These are phyloP conservation scores for Luperina nickerlii DNA, from an alignment of 2,888 invertebrate genomes.

Conservation along the genomic window DNA sequence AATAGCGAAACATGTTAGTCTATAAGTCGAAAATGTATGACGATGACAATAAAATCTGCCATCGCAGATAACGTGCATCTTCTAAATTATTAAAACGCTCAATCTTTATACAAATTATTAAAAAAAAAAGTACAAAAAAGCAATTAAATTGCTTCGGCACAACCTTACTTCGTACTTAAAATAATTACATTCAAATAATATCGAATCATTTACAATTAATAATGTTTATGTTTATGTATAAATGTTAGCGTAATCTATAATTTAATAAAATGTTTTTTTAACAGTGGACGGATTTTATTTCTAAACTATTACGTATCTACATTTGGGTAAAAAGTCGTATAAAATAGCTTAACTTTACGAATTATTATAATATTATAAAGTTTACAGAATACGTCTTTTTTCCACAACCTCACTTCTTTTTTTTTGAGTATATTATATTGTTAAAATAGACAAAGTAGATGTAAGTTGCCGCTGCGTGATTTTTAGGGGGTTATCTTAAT, in stretches of 20 bases:
- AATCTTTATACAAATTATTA: slow-evolving; percentile 62
- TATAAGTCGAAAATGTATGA: slow-evolving; percentile 43
- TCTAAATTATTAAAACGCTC: slow-evolving; percentile 56
- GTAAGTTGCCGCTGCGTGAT: slow-evolving; percentile 14
- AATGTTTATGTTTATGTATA: slow-evolving; percentile 70
- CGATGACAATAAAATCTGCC: slow-evolving; percentile 47
- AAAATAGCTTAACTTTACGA: slow-evolving; percentile 58
- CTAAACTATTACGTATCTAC: slow-evolving; percentile 80
- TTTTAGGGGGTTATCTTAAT: background rate
- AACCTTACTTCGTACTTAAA: slow-evolving; percentile 79
- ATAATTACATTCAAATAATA: slow-evolving; percentile 56
- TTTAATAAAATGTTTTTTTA: slow-evolving; percentile 67
- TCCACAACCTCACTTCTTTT: slow-evolving; percentile 43
- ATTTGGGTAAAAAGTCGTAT: slow-evolving; percentile 82
- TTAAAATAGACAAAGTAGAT: slow-evolving; percentile 35
- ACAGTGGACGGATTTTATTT: slow-evolving; percentile 78
- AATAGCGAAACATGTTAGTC: slow-evolving; percentile 48
- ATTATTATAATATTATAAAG: slow-evolving; percentile 37
- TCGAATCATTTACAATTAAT: slow-evolving; percentile 69
- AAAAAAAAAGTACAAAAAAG: slow-evolving; percentile 73
- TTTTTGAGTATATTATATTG: slow-evolving; percentile 51
- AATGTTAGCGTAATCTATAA: slow-evolving; percentile 72
- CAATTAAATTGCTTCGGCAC: slow-evolving; percentile 86
- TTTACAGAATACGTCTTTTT: slow-evolving; percentile 51
- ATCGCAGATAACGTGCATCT: slow-evolving; percentile 43